Evolutionary conservation across 2,888 invertebrate genomes (phyloP), one percentile per base, ranked within the genome.

Genomic region (Cataglyphis altisquamis): DNA sequence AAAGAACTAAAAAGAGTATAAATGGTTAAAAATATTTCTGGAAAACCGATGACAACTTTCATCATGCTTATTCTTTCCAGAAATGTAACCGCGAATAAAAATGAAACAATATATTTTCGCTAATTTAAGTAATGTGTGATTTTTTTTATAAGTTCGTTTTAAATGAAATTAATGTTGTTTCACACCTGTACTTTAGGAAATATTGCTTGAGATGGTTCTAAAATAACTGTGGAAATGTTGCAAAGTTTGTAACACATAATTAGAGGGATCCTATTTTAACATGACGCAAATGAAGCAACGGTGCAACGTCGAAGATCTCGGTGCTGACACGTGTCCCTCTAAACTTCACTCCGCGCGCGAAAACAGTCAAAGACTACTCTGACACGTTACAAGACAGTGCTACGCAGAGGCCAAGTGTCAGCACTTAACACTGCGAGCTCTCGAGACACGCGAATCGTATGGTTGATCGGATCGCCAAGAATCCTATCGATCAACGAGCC

Each of bases 401-500:
- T 86, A 92, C 90, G 91, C 92, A 90, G 90, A 92, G 92, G 93
- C 90, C 92, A 91, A 89, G 88, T 87, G 86, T 88, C 84, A 83
- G 90, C 91, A 91, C 86, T 93, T 93, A 92, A 93, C 93, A 92
- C 91, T 89, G 86, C 87, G 89, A 87, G 89, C 90, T 89, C 88
- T 84, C 88, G 88, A 85, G 89, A 91, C 93, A 90, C 91, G 92
- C 91, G 88, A 90, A 90, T 91, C 91, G 91, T 91, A 90, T 89
- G 90, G 89, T 85, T 88, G 87, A 89, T 83, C 83, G 87, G 84
- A 84, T 82, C 86, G 90, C 77, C 48, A n/a, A 81, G 85, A 88
- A 90, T 88, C 41, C 85, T 62, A 87, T 86, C 86, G 87, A 87
- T 87, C 85, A 83, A 72, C 68, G 62, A 39, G 62, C 67, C 9